Conservation (phyloP, 1,140 invertebrate genomes). For the Onthophagus taurus region DNA sequence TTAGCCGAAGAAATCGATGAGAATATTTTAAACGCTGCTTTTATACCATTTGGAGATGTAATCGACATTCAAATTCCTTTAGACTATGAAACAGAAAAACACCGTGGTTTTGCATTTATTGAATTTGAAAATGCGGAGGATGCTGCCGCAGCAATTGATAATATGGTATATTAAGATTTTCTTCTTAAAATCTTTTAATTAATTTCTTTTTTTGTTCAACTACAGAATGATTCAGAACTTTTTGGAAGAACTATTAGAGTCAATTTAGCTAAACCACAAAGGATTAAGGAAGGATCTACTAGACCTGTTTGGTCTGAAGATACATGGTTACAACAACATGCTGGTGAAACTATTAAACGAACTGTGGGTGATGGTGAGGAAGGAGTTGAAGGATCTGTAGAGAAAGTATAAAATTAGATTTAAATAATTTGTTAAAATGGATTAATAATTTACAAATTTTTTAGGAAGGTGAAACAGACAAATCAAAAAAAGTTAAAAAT, state of each 20-base stretch:
- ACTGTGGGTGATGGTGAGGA: conserved; percentile 35
- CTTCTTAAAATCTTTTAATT: not conserved
- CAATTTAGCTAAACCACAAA: conserved; percentile 93
- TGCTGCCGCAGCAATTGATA: conserved; percentile 96
- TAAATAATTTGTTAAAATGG: not conserved
- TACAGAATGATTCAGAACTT: conserved; percentile 96
- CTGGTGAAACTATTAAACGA: conserved; percentile 69
- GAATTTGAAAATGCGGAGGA: conserved; percentile 94
- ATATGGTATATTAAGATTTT: conserved; percentile 68
- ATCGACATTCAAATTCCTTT: conserved; percentile 95
- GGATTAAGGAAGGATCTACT: conserved; percentile 89
- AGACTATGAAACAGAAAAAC: conserved; percentile 96
- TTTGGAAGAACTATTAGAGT: conserved; percentile 95
- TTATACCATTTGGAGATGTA: conserved; percentile 97
- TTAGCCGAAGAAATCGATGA: conserved; percentile 96
- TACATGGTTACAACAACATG: conserved; percentile 90
- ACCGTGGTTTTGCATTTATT: conserved; percentile 95
- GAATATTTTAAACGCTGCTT: conserved; percentile 90
- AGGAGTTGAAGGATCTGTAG: not conserved
- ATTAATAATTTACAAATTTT: not conserved
- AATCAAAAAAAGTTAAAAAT: conserved; percentile 57
- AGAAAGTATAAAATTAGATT: not conserved
- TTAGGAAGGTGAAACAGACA: conserved; percentile 1
- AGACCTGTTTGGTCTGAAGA: conserved; percentile 96
- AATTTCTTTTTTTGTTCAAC: conserved; percentile 7